phyloP scores from a whole-genome alignment of 2,888 invertebrate species.

The Euphydryas editha region DNA sequence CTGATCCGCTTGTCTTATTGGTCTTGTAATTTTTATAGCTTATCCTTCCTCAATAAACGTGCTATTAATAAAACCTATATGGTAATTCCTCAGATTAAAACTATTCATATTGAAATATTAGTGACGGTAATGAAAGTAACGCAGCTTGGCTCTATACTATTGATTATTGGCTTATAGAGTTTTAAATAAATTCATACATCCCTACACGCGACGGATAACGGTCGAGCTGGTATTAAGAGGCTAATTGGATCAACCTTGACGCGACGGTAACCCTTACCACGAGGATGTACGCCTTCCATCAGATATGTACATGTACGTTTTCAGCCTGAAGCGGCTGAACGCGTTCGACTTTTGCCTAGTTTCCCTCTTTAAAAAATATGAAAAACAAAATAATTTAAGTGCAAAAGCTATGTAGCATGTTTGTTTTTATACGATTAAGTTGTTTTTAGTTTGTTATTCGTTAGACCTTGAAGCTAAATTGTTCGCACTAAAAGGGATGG shows the following conservation, averaged over 20 bases:
- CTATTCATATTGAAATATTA: too few species aligned
- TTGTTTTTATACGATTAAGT: background rate
- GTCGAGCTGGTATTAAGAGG: slow-evolving; percentile 60
- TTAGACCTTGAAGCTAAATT: background rate
- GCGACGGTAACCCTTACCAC: slow-evolving; percentile 72
- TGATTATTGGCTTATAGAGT: slow-evolving; percentile 5
- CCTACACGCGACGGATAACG: slow-evolving; percentile 39
- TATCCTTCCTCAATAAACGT: too few species aligned
- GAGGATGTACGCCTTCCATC: slow-evolving; percentile 54
- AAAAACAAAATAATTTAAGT: slow-evolving; percentile 31
- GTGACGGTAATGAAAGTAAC: too few species aligned
- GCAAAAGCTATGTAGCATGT: slow-evolving; percentile 34
- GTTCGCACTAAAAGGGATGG: background rate
- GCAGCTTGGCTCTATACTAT: background rate
- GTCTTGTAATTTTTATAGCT: too few species aligned
- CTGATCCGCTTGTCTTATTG: too few species aligned
- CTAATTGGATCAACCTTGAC: slow-evolving; percentile 82
- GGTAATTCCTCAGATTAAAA: too few species aligned
- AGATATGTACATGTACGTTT: slow-evolving; percentile 21
- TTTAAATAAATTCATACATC: slow-evolving; percentile 17
- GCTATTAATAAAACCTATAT: too few species aligned
- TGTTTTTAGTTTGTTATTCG: background rate
- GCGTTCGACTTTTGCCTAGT: slow-evolving; percentile 26
- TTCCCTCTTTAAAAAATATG: slow-evolving; percentile 29
- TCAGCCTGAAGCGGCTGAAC: slow-evolving; percentile 50